A percentile compares a stretch with the other conserved stretches of the same genome.
Conservation (phyloP, 2,113 vertebrate species). For the Anarrhichthys ocellatus region DNA sequence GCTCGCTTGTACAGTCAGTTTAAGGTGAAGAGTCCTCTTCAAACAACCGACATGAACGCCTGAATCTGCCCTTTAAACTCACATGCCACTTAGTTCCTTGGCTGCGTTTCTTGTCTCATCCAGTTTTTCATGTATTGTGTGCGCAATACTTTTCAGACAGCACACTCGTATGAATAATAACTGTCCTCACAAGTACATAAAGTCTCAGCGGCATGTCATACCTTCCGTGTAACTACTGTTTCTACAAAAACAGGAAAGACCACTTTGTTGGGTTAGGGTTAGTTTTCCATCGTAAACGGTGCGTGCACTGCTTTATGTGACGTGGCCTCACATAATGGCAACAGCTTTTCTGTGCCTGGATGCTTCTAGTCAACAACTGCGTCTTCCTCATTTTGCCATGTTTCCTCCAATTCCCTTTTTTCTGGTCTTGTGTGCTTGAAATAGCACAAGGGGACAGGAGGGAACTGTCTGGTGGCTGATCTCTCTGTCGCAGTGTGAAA, state of each 20-base stretch:
- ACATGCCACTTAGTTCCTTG: neutral
- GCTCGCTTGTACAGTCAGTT: slow-evolving; percentile 20
- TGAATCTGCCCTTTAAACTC: slow-evolving; percentile 3
- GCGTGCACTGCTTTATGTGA: slow-evolving; percentile 21
- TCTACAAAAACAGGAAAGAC: slow-evolving; percentile 32
- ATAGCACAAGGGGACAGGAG: slow-evolving; percentile 48
- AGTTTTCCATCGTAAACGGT: slow-evolving; percentile 15
- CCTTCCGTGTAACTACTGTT: slow-evolving; percentile 1
- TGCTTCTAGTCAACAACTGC: slow-evolving; percentile 36
- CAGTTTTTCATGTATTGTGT: slow-evolving; percentile 9
- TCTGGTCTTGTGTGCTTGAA: slow-evolving; percentile 47
- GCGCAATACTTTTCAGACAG: neutral
- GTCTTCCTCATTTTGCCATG: slow-evolving; percentile 55
- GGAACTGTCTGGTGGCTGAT: slow-evolving; percentile 49
- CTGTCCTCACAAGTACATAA: neutral
- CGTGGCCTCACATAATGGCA: slow-evolving; percentile 10
- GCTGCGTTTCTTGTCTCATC: slow-evolving; percentile 2
- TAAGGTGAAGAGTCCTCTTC: slow-evolving; percentile 19
- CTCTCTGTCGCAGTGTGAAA: slow-evolving; percentile 58
- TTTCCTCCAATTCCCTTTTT: slow-evolving; percentile 56
- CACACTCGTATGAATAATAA: neutral
- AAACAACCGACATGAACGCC: slow-evolving; percentile 7
- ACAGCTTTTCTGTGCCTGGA: slow-evolving; percentile 26
- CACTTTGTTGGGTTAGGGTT: slow-evolving; percentile 20
- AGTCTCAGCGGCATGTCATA: neutral